phyloP scores from a whole-genome alignment of 1,140 invertebrate species.

The Ephestia elutella region DNA sequence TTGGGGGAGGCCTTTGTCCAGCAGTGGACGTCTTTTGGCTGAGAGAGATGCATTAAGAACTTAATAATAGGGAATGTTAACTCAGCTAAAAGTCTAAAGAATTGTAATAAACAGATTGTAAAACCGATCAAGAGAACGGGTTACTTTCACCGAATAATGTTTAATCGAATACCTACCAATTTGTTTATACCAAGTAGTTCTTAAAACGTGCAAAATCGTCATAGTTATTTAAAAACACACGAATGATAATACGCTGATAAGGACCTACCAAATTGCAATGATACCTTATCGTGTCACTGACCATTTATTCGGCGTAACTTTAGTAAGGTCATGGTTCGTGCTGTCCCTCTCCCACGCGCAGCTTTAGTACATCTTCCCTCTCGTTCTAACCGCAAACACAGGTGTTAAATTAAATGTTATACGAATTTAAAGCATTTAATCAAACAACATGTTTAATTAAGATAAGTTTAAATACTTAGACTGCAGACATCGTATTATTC shows the following conservation, averaged over 20 bases:
- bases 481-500: neutral
- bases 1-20: no score
- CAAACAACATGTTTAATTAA: neutral
- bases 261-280: constrained; percentile 15
- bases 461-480: neutral
- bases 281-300: constrained; percentile 52
- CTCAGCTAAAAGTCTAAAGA: no score
- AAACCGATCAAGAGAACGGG: no score
- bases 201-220: neutral
- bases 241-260: neutral
- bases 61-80: no score
- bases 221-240: neutral
- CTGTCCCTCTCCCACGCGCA: constrained; percentile 19
- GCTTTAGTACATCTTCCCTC: constrained; percentile 16
- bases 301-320: constrained; percentile 37
- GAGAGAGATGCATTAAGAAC: no score
- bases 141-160: no score
- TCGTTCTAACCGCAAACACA: constrained; percentile 11
- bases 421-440: neutral
- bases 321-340: constrained; percentile 42
- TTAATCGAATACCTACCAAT: no score
- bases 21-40: no score
- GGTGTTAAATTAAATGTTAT: neutral
- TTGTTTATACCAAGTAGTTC: neutral
- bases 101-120: no score